A percentile compares a stretch with the other conserved stretches of the same genome.
Evolutionary conservation across 1,140 invertebrate genomes (phyloP).

Genomic region (Archivesica marissinica): DNA sequence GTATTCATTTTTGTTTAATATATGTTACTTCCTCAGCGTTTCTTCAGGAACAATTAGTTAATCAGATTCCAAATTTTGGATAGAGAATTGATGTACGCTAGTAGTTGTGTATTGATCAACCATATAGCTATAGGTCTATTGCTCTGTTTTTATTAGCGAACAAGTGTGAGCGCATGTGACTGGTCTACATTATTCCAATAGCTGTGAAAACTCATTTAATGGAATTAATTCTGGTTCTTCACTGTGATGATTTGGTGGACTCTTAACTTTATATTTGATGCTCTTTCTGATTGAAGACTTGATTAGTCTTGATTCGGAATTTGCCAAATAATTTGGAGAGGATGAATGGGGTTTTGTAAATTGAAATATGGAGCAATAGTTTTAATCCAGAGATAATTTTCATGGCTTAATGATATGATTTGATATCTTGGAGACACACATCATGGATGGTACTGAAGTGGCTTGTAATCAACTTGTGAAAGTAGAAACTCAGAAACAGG

Average conservation of each 20-base stretch:
- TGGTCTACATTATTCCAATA: not conserved
- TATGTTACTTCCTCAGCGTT: too few species aligned
- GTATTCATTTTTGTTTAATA: too few species aligned
- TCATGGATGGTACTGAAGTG: constrained; percentile 19
- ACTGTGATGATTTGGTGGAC: not conserved
- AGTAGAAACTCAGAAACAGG: constrained; percentile 19
- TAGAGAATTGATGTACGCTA: not conserved
- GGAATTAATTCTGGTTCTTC: not conserved
- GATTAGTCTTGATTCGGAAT: too few species aligned
- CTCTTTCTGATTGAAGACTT: too few species aligned
- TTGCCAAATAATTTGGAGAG: too few species aligned
- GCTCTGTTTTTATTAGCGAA: constrained; percentile 5
- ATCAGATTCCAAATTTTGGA: not conserved
- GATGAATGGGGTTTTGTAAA: not conserved
- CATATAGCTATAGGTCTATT: not conserved
- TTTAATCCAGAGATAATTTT: not conserved
- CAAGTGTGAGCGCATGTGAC: not conserved
- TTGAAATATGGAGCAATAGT: not conserved
- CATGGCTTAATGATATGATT: too few species aligned
- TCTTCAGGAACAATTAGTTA: not conserved
- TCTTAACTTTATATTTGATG: not conserved
- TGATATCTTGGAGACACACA: not conserved
- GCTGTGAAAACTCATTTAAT: constrained; percentile 7
- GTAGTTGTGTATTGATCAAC: not conserved
- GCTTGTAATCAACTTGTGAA: not conserved